Percentiles rank a stretch among this genome's conserved stretches.
Conservation (phyloP, 2,113 vertebrate species). For the Penelope pileata region DNA sequence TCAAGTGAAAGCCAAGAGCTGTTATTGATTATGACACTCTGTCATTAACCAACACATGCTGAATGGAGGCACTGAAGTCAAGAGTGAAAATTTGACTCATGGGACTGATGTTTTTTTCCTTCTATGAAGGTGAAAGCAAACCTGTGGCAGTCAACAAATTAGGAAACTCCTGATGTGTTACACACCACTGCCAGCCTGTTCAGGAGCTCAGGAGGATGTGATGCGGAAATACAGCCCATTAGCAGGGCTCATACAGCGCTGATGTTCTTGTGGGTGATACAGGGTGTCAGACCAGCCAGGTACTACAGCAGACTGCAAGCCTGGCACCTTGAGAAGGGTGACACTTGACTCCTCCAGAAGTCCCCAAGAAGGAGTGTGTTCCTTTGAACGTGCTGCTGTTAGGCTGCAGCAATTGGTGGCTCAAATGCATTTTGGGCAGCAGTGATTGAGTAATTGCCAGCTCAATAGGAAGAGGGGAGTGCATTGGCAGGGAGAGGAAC, state of each 20-base stretch:
- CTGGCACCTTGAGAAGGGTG: not conserved
- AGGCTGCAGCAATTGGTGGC: not conserved
- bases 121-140: constrained; percentile 31
- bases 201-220: not conserved
- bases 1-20: constrained; percentile 42
- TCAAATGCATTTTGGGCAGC: not conserved
- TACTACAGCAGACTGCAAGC: not conserved
- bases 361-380: not conserved
- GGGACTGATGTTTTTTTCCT: constrained; percentile 49
- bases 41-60: not conserved
- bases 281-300: not conserved
- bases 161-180: constrained; percentile 38
- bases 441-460: not conserved
- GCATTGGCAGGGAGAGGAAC: not conserved
- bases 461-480: fast-evolving
- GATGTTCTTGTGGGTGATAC: not conserved
- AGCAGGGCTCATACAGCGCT: not conserved
- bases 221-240: not conserved
- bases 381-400: not conserved
- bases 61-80: not conserved
- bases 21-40: not conserved
- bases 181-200: not conserved
- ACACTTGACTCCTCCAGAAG: not conserved
- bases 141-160: constrained; percentile 30
- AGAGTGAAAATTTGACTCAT: constrained; percentile 10